Evolutionary conservation across 2,888 invertebrate genomes (phyloP).

Genomic region (Sisyra nigra): DNA sequence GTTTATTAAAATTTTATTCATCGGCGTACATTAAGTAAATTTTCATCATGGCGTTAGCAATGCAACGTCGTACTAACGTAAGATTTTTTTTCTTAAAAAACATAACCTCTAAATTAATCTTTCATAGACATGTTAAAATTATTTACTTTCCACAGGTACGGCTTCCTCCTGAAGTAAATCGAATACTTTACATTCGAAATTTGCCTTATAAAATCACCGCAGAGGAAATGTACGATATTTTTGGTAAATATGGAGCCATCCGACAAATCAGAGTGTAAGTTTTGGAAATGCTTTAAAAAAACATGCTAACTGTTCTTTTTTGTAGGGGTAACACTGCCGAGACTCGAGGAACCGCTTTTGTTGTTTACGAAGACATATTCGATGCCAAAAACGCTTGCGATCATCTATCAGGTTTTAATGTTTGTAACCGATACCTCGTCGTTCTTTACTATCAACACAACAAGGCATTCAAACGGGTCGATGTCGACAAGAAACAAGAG

Average conservation of each 20-base stretch:
- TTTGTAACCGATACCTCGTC: conserved; percentile 97
- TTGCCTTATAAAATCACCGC: conserved; percentile 98
- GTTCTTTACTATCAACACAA: conserved; percentile 95
- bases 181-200: conserved; percentile 92
- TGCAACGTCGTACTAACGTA: conserved; percentile 61
- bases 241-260: conserved; percentile 99
- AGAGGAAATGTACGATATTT: conserved; percentile 99
- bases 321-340: conserved; percentile 90
- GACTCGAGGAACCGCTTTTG: conserved; percentile 96
- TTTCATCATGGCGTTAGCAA: conserved; percentile 45
- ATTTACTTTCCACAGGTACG: conserved; percentile 54
- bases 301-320: conserved; percentile 9
- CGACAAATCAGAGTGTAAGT: conserved; percentile 95
- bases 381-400: conserved; percentile 99
- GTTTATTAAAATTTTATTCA: no score
- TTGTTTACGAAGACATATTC: conserved; percentile 99
- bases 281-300: conserved; percentile 6
- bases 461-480: conserved; percentile 90
- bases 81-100: conserved; percentile 19
- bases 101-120: conserved; percentile 7
- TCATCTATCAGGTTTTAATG: conserved; percentile 96
- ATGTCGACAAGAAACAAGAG: conserved; percentile 90
- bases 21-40: no score
- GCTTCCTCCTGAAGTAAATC: conserved; percentile 95
- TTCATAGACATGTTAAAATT: conserved; percentile 10